These are phyloP conservation scores for Leucophenga montana DNA, from an alignment of 2,888 invertebrate genomes.

Conservation along the genomic window DNA sequence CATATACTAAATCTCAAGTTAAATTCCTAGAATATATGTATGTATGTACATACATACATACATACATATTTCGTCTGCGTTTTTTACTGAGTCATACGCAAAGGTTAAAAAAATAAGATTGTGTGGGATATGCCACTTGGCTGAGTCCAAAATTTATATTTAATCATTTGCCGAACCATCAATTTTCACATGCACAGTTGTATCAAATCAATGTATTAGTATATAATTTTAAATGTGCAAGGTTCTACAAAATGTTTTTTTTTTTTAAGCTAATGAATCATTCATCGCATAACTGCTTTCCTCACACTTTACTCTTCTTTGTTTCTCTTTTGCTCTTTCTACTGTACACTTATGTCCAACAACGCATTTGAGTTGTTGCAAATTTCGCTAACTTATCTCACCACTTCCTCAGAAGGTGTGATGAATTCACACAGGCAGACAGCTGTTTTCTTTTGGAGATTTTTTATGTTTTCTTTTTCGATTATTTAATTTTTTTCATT, in stretches of 20 bases:
- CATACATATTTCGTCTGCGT: background rate
- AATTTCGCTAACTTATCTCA: background rate
- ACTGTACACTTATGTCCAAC: background rate
- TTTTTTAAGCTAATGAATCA: background rate
- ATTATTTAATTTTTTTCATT: background rate
- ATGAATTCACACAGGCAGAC: background rate
- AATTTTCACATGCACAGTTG: background rate
- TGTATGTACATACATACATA: no score
- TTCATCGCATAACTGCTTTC: conserved; percentile 5
- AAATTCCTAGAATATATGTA: background rate
- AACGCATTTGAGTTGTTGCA: background rate
- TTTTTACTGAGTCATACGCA: background rate
- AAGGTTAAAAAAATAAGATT: no score
- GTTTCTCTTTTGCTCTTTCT: no score
- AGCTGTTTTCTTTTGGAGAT: background rate
- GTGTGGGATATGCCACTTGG: background rate
- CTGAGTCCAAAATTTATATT: background rate
- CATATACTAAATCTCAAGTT: background rate
- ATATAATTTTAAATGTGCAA: background rate
- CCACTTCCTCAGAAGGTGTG: background rate
- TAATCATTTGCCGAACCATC: background rate
- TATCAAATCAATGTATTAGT: background rate
- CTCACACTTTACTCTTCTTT: no score
- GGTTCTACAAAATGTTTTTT: background rate
- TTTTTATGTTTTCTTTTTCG: background rate